Base-by-base conservation (phyloP, 2,888 invertebrate genomes). In the Scelioninae gen. 1 region DNA sequence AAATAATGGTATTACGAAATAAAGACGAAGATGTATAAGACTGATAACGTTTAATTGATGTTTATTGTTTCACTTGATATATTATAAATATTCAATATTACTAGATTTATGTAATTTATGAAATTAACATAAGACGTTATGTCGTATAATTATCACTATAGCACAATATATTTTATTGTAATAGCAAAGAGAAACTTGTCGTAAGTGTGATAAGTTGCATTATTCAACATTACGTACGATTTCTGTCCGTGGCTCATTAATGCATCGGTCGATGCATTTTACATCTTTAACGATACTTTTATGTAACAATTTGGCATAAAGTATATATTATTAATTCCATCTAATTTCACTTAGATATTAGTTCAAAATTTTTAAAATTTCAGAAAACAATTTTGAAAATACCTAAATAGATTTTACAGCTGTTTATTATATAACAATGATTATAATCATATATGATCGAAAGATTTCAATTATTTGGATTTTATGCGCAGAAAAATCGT, bases 221-320 rank as follows among this genome's bases (percentile, higher is more conserved):
- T 66, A 79, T 72, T 79, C 65, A 72, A 45, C 65, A 38, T 66
- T 72, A 79, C 66, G 65, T 79, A 78, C 11, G 71, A 49, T 63
- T 34, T 23, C 58, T 32, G 40, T 51, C 23, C 43, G 13, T 40
- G 34, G 23, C 66, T 71, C 53, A 72, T 79, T 79, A 72, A 79
- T 72, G 72, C 60, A 53, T 60, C 45, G 40, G 31, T 55, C 43
- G 63, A 63, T 56, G 69, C 63, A 71, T 71, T 77, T 78, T 65
- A 69, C 47, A 45, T 63, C 65, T 71, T 40, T 51, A 71, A 60
- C 56, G 40, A 63, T 65, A 62, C 71, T 58, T 78, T 78, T 78
- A 78, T 71, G 55, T 71, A 78, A 78, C 49, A n/a, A 69, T 65
- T 66, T 16, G 38, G 45, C 38, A 56, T 69, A 60, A 68, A 58